Evolutionary conservation across 2,888 invertebrate genomes (phyloP).

Genomic region (Xiphydria camelus): DNA sequence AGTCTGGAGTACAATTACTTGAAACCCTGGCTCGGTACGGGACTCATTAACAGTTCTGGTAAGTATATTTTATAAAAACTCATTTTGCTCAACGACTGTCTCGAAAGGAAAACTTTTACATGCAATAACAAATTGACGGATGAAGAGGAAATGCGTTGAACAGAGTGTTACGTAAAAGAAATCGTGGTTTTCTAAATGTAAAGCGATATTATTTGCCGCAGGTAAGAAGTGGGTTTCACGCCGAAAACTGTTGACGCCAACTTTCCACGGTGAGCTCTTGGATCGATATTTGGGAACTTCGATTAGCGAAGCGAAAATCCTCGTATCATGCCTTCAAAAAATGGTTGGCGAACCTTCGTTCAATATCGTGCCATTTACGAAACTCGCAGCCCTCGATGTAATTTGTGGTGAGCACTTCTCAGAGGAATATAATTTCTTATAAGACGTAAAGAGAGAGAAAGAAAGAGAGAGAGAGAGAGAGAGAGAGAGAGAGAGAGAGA

Average conservation of each 20-base stretch:
- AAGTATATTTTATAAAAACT: no score
- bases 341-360: slow-evolving; percentile 44
- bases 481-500: no score
- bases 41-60: slow-evolving; percentile 52
- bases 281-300: slow-evolving; percentile 42
- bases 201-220: slow-evolving; percentile 22
- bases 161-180: no score
- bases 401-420: slow-evolving; percentile 52
- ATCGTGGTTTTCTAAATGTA: no score
- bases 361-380: slow-evolving; percentile 49
- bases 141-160: no score
- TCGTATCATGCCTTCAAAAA: slow-evolving; percentile 41
- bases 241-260: slow-evolving; percentile 52
- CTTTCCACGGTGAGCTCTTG: slow-evolving; percentile 48
- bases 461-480: no score
- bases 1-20: slow-evolving; percentile 52
- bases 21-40: slow-evolving; percentile 51
- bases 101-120: no score
- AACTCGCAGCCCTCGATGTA: slow-evolving; percentile 51
- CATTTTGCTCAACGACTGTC: no score
- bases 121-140: no score
- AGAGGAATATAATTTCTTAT: no score
- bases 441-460: no score
- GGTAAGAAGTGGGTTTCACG: slow-evolving; percentile 47
- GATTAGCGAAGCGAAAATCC: slow-evolving; percentile 34